These are phyloP conservation scores for Alcis repandata DNA, from an alignment of 2,888 invertebrate genomes.

Conservation along the genomic window DNA sequence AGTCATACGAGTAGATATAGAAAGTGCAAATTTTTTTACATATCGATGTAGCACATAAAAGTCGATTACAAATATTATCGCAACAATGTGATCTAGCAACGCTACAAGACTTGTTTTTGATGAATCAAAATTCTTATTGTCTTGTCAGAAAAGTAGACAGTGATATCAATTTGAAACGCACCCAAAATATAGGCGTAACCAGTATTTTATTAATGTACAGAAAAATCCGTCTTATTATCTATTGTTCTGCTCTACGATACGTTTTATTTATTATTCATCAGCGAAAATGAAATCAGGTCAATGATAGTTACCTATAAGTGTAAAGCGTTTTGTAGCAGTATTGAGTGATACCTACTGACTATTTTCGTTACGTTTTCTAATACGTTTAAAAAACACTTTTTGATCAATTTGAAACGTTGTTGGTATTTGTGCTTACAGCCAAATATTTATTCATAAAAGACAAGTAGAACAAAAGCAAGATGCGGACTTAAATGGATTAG, in stretches of 20 bases:
- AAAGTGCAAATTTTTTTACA: no score
- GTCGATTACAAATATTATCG: slow-evolving; percentile 45
- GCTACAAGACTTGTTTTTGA: slow-evolving; percentile 49
- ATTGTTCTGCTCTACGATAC: slow-evolving; percentile 3
- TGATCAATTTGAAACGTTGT: no score
- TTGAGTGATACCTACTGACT: no score
- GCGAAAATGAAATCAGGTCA: not conserved
- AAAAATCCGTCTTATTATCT: not conserved
- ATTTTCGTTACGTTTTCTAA: no score
- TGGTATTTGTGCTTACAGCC: no score
- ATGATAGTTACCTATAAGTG: no score
- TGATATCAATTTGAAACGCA: slow-evolving; percentile 57
- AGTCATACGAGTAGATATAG: no score
- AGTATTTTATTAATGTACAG: slow-evolving; percentile 49
- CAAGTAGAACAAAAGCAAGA: no score
- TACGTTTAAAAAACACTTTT: no score
- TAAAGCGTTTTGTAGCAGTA: no score
- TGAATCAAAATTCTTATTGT: slow-evolving; percentile 61
- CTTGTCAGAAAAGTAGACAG: slow-evolving; percentile 59
- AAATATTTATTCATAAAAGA: no score
- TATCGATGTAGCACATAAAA: slow-evolving; percentile 18
- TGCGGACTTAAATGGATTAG: no score
- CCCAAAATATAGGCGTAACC: slow-evolving; percentile 49
- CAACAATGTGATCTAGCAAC: slow-evolving; percentile 47
- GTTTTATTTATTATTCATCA: not conserved